Conservation (phyloP, 2,888 invertebrate species). For the Nomada goodeniana region DNA sequence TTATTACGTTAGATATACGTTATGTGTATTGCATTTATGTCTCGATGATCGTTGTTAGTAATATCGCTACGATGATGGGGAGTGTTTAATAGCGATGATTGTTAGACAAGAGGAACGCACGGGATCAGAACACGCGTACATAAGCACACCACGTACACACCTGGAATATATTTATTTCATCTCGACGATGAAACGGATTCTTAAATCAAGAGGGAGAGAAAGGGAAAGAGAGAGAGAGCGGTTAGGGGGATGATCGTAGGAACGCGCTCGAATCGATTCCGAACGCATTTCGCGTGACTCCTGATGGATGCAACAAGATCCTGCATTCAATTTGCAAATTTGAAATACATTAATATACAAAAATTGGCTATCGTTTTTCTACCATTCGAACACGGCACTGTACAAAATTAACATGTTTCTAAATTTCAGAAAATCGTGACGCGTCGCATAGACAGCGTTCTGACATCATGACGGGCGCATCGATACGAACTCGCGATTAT, state of each 20-base stretch:
- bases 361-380: neutral
- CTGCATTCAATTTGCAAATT: neutral
- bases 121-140: slow-evolving; percentile 8
- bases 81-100: slow-evolving; percentile 42
- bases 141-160: slow-evolving; percentile 16
- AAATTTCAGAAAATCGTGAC: too few relatives aligned
- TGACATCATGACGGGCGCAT: neutral
- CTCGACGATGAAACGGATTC: neutral
- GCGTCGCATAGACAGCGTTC: neutral
- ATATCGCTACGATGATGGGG: slow-evolving; percentile 75
- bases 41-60: slow-evolving; percentile 83
- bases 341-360: neutral
- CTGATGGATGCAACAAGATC: neutral
- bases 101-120: slow-evolving; percentile 20
- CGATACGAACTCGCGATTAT: slow-evolving; percentile 49
- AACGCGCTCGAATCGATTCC: slow-evolving; percentile 6
- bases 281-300: neutral
- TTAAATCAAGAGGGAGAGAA: neutral
- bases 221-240: too few relatives aligned
- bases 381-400: too few relatives aligned
- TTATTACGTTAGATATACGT: slow-evolving; percentile 81
- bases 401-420: too few relatives aligned
- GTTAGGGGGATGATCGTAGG: neutral
- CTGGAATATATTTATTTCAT: neutral
- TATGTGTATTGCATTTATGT: slow-evolving; percentile 83